Conservation (phyloP, 2,797 vertebrate species). For the Amphiprion clarkii region DNA sequence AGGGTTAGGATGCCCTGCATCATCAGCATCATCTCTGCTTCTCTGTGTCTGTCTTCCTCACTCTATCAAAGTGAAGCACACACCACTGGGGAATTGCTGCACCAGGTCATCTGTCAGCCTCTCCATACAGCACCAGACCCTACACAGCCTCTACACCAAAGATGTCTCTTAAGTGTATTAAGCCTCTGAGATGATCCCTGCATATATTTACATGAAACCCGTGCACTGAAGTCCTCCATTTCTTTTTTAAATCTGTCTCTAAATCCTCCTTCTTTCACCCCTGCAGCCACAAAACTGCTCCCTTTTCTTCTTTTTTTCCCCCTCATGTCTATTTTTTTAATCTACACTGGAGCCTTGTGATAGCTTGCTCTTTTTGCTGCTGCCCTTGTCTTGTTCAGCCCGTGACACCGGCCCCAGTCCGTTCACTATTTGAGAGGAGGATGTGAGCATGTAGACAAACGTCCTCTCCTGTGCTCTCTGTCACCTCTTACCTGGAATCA, state of each 20-base stretch:
- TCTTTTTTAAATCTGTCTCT: neutral
- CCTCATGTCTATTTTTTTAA: constrained; percentile 4
- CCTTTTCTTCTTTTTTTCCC: neutral
- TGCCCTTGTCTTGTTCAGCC: constrained; percentile 47
- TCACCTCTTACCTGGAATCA: constrained; percentile 72
- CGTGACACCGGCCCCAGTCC: constrained; percentile 33
- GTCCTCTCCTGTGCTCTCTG: constrained; percentile 57
- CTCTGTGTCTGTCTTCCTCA: constrained; percentile 8
- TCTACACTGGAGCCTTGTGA: constrained; percentile 20
- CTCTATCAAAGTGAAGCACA: constrained; percentile 41
- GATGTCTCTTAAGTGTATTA: constrained; percentile 31
- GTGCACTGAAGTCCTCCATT: neutral
- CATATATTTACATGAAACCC: neutral
- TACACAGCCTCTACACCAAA: constrained; percentile 23
- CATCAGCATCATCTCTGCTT: constrained; percentile 40
- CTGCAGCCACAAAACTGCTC: neutral
- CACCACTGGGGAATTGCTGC: constrained; percentile 44
- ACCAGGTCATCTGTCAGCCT: constrained; percentile 65
- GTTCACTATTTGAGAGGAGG: constrained; percentile 42
- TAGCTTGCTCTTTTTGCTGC: constrained; percentile 39
- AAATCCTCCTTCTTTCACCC: constrained; percentile 1
- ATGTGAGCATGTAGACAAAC: constrained; percentile 54
- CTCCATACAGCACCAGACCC: constrained; percentile 55
- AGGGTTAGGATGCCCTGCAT: constrained; percentile 15
- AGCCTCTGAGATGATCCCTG: constrained; percentile 25